These are phyloP conservation scores for Clarias pachynema DNA, from an alignment of 2,797 vertebrate genomes.

Conservation along the genomic window DNA sequence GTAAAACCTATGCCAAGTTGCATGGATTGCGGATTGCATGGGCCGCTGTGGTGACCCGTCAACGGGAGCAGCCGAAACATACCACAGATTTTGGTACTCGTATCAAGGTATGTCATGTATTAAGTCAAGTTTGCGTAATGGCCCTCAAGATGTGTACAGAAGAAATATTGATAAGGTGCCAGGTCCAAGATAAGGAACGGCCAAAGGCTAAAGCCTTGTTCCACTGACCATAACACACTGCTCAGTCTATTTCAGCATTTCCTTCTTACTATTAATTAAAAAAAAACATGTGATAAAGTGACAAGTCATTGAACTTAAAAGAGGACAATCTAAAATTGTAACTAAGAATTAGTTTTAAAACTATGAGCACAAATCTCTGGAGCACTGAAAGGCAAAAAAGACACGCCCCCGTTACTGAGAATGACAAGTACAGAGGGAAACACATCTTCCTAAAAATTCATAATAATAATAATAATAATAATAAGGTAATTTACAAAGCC, in stretches of 20 bases:
- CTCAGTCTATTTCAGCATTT: neutral
- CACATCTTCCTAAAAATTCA: no score
- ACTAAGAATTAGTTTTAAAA: neutral
- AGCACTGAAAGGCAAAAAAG: neutral
- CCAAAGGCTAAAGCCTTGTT: neutral
- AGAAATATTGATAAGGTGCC: neutral
- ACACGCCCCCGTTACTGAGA: neutral
- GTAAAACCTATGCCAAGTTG: no score
- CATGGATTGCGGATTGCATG: no score
- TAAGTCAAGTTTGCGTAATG: neutral
- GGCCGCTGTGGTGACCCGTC: no score
- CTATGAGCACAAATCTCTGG: neutral
- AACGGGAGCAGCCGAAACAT: neutral
- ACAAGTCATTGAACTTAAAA: neutral
- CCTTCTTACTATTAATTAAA: neutral
- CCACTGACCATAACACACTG: neutral
- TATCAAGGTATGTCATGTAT: neutral
- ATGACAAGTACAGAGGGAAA: neutral
- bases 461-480: no score
- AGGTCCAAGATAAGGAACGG: constrained; percentile 13
- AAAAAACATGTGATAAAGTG: neutral
- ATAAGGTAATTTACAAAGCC: no score
- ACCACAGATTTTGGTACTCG: neutral
- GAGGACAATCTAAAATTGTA: neutral
- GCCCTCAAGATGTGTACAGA: neutral